These are phyloP conservation scores for Numenius arquata DNA, from an alignment of 2,113 vertebrate species.

Conservation along the genomic window DNA sequence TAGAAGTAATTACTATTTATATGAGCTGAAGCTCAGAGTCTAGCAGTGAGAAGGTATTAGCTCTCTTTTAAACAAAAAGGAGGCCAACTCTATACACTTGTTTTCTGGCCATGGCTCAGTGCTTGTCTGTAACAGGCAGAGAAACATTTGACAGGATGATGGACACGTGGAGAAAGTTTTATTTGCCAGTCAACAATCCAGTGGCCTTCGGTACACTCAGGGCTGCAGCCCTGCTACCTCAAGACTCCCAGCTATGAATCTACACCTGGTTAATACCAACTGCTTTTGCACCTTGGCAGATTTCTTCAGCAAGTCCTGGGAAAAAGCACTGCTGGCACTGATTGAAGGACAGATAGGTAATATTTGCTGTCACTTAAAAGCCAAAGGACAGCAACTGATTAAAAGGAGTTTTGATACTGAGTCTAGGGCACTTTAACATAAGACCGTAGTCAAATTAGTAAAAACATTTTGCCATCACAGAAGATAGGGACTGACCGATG, in stretches of 20 bases:
- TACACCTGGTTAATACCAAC: accelerated
- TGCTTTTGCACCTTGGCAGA: not conserved
- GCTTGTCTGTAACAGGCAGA: not conserved
- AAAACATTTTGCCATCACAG: not conserved
- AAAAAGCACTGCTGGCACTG: not conserved
- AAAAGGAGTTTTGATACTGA: not conserved
- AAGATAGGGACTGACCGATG: not conserved
- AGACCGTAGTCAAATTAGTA: not conserved
- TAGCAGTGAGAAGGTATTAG: not conserved
- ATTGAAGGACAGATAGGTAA: not conserved
- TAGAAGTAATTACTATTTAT: not conserved
- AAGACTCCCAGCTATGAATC: not conserved
- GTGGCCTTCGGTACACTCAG: not conserved
- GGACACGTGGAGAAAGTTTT: not conserved
- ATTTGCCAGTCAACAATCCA: not conserved
- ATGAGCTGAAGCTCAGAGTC: not conserved
- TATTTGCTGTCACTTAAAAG: not conserved
- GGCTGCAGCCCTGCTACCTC: not conserved
- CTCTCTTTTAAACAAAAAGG: not conserved
- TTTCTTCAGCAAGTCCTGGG: not conserved
- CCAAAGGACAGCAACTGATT: not conserved
- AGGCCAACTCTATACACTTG: not conserved
- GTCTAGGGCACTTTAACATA: not conserved
- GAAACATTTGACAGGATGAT: not conserved
- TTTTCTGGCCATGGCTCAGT: not conserved